Evolutionary conservation across 2,113 vertebrate species (phyloP), one percentile per base, ranked within the genome.

Genomic region (Xenotilapia longispinis): DNA sequence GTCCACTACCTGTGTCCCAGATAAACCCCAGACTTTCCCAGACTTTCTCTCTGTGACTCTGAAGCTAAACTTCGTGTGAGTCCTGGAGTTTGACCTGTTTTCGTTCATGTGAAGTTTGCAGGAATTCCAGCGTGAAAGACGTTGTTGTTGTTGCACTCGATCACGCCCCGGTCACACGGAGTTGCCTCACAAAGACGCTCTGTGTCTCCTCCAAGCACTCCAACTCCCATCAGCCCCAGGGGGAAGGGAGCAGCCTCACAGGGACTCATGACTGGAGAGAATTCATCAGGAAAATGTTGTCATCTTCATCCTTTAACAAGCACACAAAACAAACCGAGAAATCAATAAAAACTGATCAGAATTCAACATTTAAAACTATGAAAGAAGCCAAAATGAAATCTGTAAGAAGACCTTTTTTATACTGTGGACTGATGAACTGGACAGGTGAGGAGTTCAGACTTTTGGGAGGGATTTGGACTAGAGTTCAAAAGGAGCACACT

Each of bases 141-240:
- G 42, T 40, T 75, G 84, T 92, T 93, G 88, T 95, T 93, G 81
- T 89, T 88, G 31, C 85, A 80, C 84, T 84, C 21, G 87, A 94
- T 96, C 95, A 96, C 84, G 70, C 63, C 75, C 28, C 11, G 51
- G 95, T 96, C 96, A 96, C 94, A 95, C 78, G 95, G 86, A 75
- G 33, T 70, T 58, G 23, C 26, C 57, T 84, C 86, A 96, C 93
- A 96, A 95, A 94, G 90, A 88, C 15, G 2, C 84, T 53, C 85
- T 94, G 40, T 96, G 91, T 93, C 65, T 82, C 33, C 4, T 15
- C 15, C 5, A 6, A 23, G 23, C 26, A 89, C 90, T 87, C 55
- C 42, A 53, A 36, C 42, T 87, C 93, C 91, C 89, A 91, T 86
- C 88, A 88, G 89, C 83, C 92, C 80, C 19, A 0, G 81, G 83